A percentile compares a stretch with the other conserved stretches of the same genome.
Evolutionary conservation across 1,140 invertebrate species (phyloP).

Genomic region (Venturia canescens): DNA sequence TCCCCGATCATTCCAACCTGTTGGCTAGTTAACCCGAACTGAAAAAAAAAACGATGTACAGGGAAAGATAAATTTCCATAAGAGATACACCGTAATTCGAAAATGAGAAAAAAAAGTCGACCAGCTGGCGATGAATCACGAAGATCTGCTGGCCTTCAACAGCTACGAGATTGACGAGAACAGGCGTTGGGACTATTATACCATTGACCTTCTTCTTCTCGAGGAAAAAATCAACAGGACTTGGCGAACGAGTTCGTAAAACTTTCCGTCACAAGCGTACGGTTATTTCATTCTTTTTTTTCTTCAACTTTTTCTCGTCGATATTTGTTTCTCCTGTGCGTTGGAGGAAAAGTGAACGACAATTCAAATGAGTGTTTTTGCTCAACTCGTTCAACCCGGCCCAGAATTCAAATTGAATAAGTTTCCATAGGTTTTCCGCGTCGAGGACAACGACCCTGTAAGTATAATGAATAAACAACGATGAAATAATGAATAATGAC

Average conservation of each 20-base stretch:
- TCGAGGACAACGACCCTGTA: background rate
- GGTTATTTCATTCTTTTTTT: background rate
- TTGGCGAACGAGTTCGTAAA: background rate
- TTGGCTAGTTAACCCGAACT: too few species aligned
- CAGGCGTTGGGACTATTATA: constrained; percentile 17
- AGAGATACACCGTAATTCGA: background rate
- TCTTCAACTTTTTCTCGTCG: background rate
- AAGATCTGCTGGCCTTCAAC: constrained; percentile 33
- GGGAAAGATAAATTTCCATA: background rate
- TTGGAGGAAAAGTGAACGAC: background rate
- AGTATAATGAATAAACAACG: background rate
- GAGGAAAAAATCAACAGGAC: constrained; percentile 11
- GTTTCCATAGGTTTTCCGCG: background rate
- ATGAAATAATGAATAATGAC: background rate
- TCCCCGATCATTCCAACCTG: too few species aligned
- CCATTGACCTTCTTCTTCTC: constrained; percentile 32
- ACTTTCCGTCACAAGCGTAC: background rate
- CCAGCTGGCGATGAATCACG: constrained; percentile 14
- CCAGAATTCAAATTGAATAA: background rate
- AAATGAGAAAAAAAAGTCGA: constrained; percentile 28
- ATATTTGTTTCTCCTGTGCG: too few species aligned
- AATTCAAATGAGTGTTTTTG: background rate
- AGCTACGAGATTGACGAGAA: constrained; percentile 40
- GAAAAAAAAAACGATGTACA: too few species aligned
- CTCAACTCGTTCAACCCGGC: background rate